Base-by-base conservation (phyloP, 2,113 vertebrate species). In the Podilymbus podiceps region DNA sequence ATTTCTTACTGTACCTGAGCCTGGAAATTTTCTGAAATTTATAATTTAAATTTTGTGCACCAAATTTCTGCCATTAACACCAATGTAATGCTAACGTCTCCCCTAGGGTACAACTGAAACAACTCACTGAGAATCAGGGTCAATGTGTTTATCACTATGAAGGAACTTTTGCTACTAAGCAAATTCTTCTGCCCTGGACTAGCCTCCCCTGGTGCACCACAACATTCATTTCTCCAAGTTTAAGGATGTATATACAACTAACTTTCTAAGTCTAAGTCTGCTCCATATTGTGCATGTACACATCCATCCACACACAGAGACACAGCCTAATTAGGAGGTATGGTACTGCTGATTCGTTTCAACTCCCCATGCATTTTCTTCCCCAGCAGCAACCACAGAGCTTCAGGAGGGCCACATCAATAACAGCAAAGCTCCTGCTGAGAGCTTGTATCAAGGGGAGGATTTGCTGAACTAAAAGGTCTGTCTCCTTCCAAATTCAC, bases 391-490 rank as follows among this genome's bases (percentile, higher is more conserved):
- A 86, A 22, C 31, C 38, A 55, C 50, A 81, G 15, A 89, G 30
- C 87, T 68, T 82, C 46, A 28, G 40, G 68, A 49, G 35, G 28
- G 31, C 20, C 52, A 55, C 44, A 72, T 91, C 69, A 82, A 16
- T 72, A 93, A 82, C 40, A 66, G 52, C 58, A 83, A 62, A 80
- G 24, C 42, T 91, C 85, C 85, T 76, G 71, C 93, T 83, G 77
- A 58, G 35, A 73, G 9, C 30, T 47, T 47, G 12, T 35, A 46
- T 46, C 77, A 76, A 46, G 49, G 71, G 74, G 38, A 89, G 22
- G 66, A 88, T 88, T 64, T 91, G 66, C 62, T 66, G 62, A 58
- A 73, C 46, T 73, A 66, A 91, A 93, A 96, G 85, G 33, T 91
- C 62, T 91, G 19, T 33, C 71, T 91, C 46, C 38, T 28, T 79